These are phyloP conservation scores for Urocyon cinereoargenteus DNA, from an alignment of 2,797 vertebrate species.

Conservation along the genomic window DNA sequence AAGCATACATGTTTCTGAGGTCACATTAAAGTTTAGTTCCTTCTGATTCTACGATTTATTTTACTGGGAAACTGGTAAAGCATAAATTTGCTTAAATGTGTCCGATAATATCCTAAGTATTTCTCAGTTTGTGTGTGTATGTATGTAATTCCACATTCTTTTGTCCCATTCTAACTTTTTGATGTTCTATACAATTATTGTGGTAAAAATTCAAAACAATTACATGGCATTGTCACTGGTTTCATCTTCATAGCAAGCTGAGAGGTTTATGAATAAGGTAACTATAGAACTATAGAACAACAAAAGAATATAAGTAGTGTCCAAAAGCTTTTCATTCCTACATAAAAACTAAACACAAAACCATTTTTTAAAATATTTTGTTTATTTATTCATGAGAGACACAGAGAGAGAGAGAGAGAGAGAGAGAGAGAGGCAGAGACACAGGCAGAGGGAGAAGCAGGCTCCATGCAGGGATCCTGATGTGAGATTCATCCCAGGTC, in stretches of 20 bases:
- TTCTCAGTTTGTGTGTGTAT: not conserved
- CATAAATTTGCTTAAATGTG: not conserved
- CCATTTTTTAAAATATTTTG: not conserved
- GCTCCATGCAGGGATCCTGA: no score
- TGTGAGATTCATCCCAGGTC: no score
- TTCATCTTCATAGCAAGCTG: not conserved
- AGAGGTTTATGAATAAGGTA: not conserved
- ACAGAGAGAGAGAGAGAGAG: no score
- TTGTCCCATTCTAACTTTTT: not conserved
- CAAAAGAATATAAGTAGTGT: not conserved
- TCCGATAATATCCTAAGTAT: not conserved
- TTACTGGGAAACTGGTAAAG: not conserved
- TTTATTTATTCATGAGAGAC: no score
- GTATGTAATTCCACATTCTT: not conserved
- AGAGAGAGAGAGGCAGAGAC: no score
- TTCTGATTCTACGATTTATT: slow-evolving; percentile 20
- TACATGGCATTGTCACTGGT: not conserved
- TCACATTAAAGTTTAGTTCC: not conserved
- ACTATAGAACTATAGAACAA: not conserved
- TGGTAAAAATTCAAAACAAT: no score
- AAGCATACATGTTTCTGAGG: slow-evolving; percentile 13
- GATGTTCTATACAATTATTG: not conserved
- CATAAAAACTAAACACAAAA: not conserved
- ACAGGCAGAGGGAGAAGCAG: no score
- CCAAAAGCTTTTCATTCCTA: not conserved